Percentiles rank a stretch among this genome's conserved stretches.
phyloP scores from a whole-genome alignment of 2,888 invertebrate species.

The Lucinisca nassula region DNA sequence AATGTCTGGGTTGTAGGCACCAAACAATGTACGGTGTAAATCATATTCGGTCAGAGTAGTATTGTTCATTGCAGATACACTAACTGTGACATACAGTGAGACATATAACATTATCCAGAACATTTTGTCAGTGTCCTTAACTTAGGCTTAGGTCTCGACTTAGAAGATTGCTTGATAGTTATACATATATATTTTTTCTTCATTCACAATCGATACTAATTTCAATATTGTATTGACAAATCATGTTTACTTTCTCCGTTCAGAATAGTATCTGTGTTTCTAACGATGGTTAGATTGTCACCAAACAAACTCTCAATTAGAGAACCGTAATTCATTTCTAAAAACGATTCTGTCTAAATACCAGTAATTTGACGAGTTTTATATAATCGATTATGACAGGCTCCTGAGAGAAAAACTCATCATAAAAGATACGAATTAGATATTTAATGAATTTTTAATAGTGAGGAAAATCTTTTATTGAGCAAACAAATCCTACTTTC shows the following conservation, averaged over 20 bases:
- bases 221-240: neutral
- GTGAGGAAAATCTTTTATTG: too few species aligned
- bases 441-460: too few species aligned
- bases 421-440: too few species aligned
- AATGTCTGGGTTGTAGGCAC: constrained; percentile 41
- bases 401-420: too few species aligned
- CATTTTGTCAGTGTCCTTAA: neutral
- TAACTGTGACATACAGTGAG: neutral
- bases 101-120: neutral
- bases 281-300: too few species aligned
- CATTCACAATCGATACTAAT: neutral
- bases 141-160: too few species aligned
- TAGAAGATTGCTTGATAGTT: neutral
- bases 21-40: constrained; percentile 23
- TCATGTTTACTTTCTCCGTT: neutral
- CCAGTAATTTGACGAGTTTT: too few species aligned
- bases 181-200: neutral
- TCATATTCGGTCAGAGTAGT: constrained; percentile 4
- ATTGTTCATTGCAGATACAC: neutral
- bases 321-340: too few species aligned
- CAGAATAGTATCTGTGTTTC: neutral
- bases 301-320: too few species aligned
- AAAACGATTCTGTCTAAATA: too few species aligned
- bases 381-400: too few species aligned
- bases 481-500: too few species aligned